Base-by-base conservation (phyloP, 1,140 invertebrate species). In the Drosophila funebris region DNA sequence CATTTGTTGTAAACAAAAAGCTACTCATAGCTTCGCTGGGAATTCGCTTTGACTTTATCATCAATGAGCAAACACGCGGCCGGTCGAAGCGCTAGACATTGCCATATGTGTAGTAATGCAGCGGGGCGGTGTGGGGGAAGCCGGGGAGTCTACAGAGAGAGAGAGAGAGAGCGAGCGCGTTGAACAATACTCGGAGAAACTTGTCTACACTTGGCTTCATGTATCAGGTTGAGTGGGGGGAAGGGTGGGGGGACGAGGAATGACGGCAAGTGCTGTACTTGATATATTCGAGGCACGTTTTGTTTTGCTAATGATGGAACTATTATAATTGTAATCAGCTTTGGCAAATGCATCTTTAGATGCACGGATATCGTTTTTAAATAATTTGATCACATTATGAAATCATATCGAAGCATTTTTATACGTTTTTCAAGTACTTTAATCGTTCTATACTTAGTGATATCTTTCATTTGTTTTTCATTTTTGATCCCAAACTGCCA, bases 1-100 rank as follows among this genome's bases (percentile, higher is more conserved):
- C 64, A 52, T 60, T 64, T 46, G 61, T 71, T 76, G 79, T 87
- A 87, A 88, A 87, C 84, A 87, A 88, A 80, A 72, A 81, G 33
- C 50, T 39, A 44, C 33, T 73, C 63, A 58, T 36, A 69, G 16
- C 67, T 70, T 66, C 61, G 64, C 63, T 37, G 48, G 50, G 41
- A 67, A 53, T 56, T 69, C 52, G 37, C 66, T 64, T 54, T 46
- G 69, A 44, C 43, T 71, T 56, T 82, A 75, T 85, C 82, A 79
- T 50, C 73, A 72, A 43, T 60, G 62, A 76, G 48, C 58, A 67
- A 78, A 64, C 82, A 85, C 74, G 82, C 82, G 82, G 82, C 70
- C 78, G 78, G 58, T 73, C 62, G 37, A 50, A 36, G n/a, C 22
- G 16, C 43, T 54, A 64, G 39, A 70, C 52, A 36, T 24, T 44